Percentiles rank a stretch among this genome's conserved stretches.
These are phyloP conservation scores for Uropetala carovei DNA, from an alignment of 2,888 invertebrate species.

Conservation along the genomic window DNA sequence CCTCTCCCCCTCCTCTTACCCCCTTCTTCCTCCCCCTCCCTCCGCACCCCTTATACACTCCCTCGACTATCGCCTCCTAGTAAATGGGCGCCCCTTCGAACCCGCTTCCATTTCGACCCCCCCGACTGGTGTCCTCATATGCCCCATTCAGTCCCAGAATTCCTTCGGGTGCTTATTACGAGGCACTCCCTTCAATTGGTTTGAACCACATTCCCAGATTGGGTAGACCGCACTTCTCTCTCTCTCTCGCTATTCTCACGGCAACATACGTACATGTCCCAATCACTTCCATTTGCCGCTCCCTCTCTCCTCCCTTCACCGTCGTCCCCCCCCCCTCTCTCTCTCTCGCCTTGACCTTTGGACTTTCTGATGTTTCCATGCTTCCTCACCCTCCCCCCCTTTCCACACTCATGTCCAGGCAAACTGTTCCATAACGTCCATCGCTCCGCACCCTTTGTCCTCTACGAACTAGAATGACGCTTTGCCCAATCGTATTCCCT, in stretches of 20 bases:
- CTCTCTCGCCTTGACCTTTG: not conserved
- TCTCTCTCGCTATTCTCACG: not conserved
- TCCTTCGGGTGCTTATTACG: constrained; percentile 15
- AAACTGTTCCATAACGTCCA: no score
- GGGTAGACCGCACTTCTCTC: not conserved
- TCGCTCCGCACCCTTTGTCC: no score
- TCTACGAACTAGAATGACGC: not conserved
- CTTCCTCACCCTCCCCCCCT: not conserved
- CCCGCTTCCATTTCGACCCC: not conserved
- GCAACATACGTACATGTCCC: not conserved
- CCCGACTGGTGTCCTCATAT: no score
- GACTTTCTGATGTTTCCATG: not conserved
- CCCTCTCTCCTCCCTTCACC: not conserved
- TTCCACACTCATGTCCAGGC: not conserved
- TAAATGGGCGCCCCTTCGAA: no score
- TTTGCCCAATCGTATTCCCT: not conserved
- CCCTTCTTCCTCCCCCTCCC: no score
- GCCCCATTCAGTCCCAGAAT: not conserved
- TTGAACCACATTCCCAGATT: constrained; percentile 34
- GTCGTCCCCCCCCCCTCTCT: not conserved
- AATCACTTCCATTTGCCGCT: not conserved
- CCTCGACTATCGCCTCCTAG: no score
- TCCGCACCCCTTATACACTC: no score
- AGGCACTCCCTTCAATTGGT: constrained; percentile 37
- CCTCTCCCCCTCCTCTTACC: not conserved